Percentiles rank a stretch among this genome's conserved stretches.
These are phyloP conservation scores for Anas bahamensis DNA, from an alignment of 2,797 vertebrate species.

Conservation along the genomic window DNA sequence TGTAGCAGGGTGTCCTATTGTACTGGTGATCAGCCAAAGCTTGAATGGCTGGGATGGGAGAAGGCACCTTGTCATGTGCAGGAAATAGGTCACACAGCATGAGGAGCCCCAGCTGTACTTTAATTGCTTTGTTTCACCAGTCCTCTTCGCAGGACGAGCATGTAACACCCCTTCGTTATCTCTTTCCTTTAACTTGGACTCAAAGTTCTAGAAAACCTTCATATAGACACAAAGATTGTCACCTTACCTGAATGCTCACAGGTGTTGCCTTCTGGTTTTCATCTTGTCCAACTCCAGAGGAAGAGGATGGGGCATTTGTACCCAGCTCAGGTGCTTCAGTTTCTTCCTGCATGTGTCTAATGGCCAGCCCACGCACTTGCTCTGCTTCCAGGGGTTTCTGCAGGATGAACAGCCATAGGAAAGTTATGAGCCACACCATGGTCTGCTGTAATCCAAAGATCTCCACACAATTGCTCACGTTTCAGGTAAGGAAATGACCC, in stretches of 20 bases:
- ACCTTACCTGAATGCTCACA: neutral
- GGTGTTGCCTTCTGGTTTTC: neutral
- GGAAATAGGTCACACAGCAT: neutral
- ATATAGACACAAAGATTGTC: neutral
- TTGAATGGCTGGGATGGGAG: neutral
- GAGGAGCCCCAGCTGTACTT: neutral
- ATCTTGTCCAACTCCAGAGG: neutral
- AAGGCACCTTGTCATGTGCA: neutral
- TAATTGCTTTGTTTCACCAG: neutral
- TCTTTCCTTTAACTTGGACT: neutral
- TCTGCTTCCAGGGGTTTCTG: neutral
- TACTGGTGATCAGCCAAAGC: neutral
- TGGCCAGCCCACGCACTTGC: rapidly evolving
- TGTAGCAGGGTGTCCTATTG: neutral
- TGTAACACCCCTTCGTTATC: neutral
- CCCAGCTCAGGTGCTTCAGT: neutral
- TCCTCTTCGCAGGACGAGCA: neutral
- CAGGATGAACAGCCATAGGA: neutral
- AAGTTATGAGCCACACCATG: neutral
- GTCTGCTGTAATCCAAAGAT: neutral
- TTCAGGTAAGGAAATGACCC: neutral
- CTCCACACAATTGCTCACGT: neutral
- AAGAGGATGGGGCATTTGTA: neutral
- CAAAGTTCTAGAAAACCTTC: neutral
- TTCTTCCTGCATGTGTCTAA: neutral